phyloP scores from a whole-genome alignment of 2,797 vertebrate species.

The Sebastes nivosus region DNA sequence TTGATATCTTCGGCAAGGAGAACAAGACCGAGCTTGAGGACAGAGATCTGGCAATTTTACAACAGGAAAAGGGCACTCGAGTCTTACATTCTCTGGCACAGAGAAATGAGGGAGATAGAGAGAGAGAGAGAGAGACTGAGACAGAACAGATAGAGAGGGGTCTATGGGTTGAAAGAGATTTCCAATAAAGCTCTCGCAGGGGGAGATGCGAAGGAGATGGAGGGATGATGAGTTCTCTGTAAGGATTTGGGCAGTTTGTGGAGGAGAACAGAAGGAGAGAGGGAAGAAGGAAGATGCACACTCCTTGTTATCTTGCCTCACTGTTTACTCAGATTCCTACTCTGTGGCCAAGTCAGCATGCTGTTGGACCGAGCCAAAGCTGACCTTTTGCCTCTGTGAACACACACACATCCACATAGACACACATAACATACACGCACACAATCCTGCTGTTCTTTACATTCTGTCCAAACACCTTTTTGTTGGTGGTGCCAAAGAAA shows the following conservation, averaged over 20 bases:
- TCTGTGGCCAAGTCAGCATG: conserved; percentile 65
- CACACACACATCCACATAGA: conserved; percentile 23
- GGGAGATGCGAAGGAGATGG: not conserved
- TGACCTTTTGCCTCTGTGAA: conserved; percentile 60
- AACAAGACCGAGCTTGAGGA: conserved; percentile 46
- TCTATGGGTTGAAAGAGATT: conserved; percentile 10
- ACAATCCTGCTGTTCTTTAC: conserved; percentile 33
- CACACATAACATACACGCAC: conserved; percentile 22
- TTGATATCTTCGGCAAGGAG: conserved; percentile 67
- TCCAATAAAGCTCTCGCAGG: conserved; percentile 2
- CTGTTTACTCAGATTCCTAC: conserved; percentile 82
- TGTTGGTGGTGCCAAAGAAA: conserved; percentile 23
- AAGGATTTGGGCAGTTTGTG: not conserved
- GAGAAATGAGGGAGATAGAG: not conserved
- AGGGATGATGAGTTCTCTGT: not conserved
- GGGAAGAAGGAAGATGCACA: conserved; percentile 56
- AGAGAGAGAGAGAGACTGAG: not conserved
- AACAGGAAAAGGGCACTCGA: conserved; percentile 66
- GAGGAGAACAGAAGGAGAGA: conserved; percentile 12
- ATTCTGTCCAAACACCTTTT: conserved; percentile 49
- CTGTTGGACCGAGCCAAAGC: conserved; percentile 61
- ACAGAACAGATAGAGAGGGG: conserved; percentile 12
- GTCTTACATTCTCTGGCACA: conserved; percentile 57
- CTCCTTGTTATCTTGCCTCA: conserved; percentile 70
- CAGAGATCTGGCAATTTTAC: conserved; percentile 60